Conservation (phyloP, 2,797 vertebrate species). For the Pseudocheirus occidentalis region DNA sequence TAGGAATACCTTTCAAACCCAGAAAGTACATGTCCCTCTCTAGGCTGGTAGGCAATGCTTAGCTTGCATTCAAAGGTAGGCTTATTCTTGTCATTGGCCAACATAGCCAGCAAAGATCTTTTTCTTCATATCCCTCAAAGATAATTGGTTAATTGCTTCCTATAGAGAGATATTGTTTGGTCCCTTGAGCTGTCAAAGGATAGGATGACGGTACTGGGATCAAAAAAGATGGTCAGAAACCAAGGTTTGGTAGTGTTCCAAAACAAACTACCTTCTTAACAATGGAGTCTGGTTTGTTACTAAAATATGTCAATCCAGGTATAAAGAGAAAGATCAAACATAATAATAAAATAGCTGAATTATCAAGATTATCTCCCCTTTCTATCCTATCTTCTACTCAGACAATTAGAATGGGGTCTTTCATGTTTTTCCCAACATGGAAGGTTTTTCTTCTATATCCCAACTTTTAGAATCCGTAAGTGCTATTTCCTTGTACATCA, state of each 20-base stretch:
- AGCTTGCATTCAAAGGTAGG: background rate
- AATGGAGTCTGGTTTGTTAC: slow-evolving; percentile 25
- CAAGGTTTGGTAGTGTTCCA: background rate
- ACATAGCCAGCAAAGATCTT: background rate
- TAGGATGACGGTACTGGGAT: background rate
- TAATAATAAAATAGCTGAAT: slow-evolving; percentile 3
- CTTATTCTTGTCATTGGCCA: background rate
- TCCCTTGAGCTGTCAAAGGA: background rate
- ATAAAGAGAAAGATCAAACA: background rate
- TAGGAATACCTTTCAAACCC: background rate
- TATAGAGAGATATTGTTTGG: background rate
- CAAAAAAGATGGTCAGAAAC: background rate
- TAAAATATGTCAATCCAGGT: slow-evolving; percentile 32
- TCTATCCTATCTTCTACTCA: slow-evolving; percentile 36
- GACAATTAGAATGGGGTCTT: slow-evolving; percentile 44
- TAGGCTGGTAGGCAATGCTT: background rate
- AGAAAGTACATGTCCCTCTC: background rate
- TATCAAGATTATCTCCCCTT: slow-evolving; percentile 14
- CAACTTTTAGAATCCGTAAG: slow-evolving; percentile 2
- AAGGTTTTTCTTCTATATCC: slow-evolving; percentile 51
- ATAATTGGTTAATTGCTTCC: background rate
- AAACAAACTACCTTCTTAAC: slow-evolving; percentile 10
- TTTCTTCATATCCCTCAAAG: background rate
- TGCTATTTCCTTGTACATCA: background rate
- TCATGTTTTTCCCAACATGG: slow-evolving; percentile 28